A percentile compares a stretch with the other conserved stretches of the same genome.
phyloP scores from a whole-genome alignment of 2,888 invertebrate species.

The Portevinia maculata region DNA sequence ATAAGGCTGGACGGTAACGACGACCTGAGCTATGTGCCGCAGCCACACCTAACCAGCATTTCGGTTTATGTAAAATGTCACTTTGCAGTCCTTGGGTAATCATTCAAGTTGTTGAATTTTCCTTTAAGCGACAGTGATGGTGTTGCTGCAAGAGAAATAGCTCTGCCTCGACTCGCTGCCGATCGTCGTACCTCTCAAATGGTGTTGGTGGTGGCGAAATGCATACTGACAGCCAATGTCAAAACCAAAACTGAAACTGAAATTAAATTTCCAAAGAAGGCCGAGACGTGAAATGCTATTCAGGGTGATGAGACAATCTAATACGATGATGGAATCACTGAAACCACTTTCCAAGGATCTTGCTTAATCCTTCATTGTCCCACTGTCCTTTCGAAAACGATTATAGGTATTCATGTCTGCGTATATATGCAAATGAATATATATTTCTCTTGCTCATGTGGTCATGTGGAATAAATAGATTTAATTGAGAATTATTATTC shows the following conservation, averaged over 20 bases:
- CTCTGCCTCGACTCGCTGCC: slow-evolving; percentile 34
- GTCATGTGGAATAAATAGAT: slow-evolving; percentile 48
- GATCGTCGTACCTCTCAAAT: slow-evolving; percentile 64
- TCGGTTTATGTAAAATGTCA: slow-evolving; percentile 78
- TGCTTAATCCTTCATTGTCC: slow-evolving; percentile 27
- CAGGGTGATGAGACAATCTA: slow-evolving; percentile 30
- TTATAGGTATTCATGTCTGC: slow-evolving; percentile 37
- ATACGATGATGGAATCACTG: slow-evolving; percentile 55
- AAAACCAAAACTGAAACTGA: slow-evolving; percentile 62
- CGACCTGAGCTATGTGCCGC: slow-evolving; percentile 59
- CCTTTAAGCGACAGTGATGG: slow-evolving; percentile 63
- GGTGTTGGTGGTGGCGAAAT: slow-evolving; percentile 57
- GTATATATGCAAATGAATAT: slow-evolving; percentile 4
- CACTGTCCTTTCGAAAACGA: slow-evolving; percentile 45
- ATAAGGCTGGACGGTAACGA: slow-evolving; percentile 54
- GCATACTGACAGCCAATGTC: slow-evolving; percentile 67
- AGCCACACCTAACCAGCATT: slow-evolving; percentile 74
- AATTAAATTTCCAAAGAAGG: slow-evolving; percentile 49
- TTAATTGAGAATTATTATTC: slow-evolving; percentile 70
- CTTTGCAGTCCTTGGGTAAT: slow-evolving; percentile 77
- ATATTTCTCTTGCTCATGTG: slow-evolving; percentile 18
- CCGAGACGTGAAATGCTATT: slow-evolving; percentile 7
- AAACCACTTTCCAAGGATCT: slow-evolving; percentile 55
- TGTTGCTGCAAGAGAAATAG: slow-evolving; percentile 30
- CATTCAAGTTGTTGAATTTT: slow-evolving; percentile 76